phyloP scores from a whole-genome alignment of 2,888 invertebrate species.

The Caenorhabditis virilis region DNA sequence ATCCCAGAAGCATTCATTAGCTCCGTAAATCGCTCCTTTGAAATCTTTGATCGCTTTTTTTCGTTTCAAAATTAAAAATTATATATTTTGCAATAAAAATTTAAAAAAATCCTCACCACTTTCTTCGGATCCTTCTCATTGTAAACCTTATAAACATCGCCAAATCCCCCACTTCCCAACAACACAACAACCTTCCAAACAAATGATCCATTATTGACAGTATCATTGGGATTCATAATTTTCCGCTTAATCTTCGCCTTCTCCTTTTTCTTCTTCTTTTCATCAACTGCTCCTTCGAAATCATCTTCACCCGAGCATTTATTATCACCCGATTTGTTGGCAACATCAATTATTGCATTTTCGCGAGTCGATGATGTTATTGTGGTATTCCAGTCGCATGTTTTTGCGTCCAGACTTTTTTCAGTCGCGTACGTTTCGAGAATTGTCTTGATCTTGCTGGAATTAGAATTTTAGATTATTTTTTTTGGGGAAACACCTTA shows the following conservation, averaged over 20 bases:
- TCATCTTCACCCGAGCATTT: constrained; percentile 23
- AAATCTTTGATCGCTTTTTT: too few relatives aligned
- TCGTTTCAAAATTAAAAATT: neutral
- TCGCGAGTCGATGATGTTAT: neutral
- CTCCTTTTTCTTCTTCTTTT: neutral
- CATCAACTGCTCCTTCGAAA: constrained; percentile 9
- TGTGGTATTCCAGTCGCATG: constrained; percentile 18
- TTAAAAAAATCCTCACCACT: neutral
- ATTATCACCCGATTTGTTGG: constrained; percentile 9
- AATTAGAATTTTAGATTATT: neutral
- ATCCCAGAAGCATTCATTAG: too few relatives aligned
- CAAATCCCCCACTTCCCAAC: constrained; percentile 46
- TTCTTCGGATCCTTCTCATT: constrained; percentile 9
- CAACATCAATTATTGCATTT: constrained; percentile 6
- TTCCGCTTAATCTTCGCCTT: constrained; percentile 1
- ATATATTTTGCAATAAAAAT: neutral
- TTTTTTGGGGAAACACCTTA: neutral
- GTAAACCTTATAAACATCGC: constrained; percentile 43
- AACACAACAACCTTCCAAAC: constrained; percentile 24
- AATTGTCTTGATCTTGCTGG: constrained; percentile 12
- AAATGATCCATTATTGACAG: constrained; percentile 14
- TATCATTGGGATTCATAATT: constrained; percentile 18
- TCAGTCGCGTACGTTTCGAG: constrained; percentile 4
- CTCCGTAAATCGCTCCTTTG: too few relatives aligned
- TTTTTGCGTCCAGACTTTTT: constrained; percentile 6